These are phyloP conservation scores for Pristionchus fissidentatus DNA, from an alignment of 2,888 invertebrate species.

Conservation along the genomic window DNA sequence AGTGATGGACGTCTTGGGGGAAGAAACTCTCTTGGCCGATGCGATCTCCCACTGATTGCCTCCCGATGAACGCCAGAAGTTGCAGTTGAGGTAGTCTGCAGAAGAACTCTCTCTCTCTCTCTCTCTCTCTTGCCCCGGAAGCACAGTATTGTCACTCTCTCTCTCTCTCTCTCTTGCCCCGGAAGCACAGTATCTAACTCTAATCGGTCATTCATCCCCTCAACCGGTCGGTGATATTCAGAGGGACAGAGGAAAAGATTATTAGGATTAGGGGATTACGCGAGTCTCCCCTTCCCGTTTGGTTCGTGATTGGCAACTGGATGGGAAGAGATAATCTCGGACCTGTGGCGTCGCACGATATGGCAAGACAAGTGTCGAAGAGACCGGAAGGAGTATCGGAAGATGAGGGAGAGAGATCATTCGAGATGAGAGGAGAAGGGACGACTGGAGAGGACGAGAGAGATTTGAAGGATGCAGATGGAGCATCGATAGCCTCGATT, in stretches of 20 bases:
- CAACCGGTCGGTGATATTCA: slow-evolving; percentile 50
- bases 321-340: not conserved
- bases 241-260: slow-evolving; percentile 61
- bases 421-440: not conserved
- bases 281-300: not conserved
- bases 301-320: slow-evolving; percentile 33
- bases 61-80: slow-evolving; percentile 67
- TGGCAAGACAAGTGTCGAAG: slow-evolving; percentile 46
- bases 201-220: slow-evolving; percentile 32
- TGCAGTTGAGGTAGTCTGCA: slow-evolving; percentile 61
- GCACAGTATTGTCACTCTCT: not conserved
- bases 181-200: not conserved
- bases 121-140: not conserved
- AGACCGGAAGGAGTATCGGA: slow-evolving; percentile 39
- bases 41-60: slow-evolving; percentile 69
- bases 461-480: slow-evolving; percentile 32
- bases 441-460: not conserved
- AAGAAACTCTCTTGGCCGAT: slow-evolving; percentile 59
- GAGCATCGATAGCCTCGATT: slow-evolving; percentile 61
- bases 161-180: slow-evolving; percentile 32
- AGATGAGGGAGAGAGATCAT: not conserved
- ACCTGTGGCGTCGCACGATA: slow-evolving; percentile 49
- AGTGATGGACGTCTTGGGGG: slow-evolving; percentile 54
- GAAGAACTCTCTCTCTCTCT: no score
- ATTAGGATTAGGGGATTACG: slow-evolving; percentile 11